Evolutionary conservation across 2,797 vertebrate species (phyloP).

Genomic region (Sebastes iracundus): DNA sequence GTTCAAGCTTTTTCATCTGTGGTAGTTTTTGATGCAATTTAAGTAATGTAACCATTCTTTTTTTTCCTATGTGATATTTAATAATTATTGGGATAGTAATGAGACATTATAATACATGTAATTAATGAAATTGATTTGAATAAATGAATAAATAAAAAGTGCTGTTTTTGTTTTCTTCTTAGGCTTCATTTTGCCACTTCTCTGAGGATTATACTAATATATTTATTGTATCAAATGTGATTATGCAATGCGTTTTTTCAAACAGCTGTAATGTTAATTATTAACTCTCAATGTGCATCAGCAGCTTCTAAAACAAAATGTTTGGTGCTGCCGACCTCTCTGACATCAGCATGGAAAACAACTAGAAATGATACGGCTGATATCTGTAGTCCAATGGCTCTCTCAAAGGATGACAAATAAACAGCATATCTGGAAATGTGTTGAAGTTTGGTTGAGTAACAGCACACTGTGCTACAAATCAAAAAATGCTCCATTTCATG

Average conservation of each 20-base stretch:
- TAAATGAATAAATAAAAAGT: constrained; percentile 27
- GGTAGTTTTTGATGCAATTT: constrained; percentile 66
- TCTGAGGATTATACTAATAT: neutral
- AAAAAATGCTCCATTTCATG: neutral
- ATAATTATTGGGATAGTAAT: constrained; percentile 77
- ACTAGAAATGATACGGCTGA: neutral
- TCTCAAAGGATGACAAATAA: neutral
- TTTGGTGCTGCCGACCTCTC: neutral
- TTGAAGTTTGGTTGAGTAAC: neutral
- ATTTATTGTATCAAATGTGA: neutral
- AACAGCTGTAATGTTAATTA: neutral
- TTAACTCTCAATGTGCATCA: neutral
- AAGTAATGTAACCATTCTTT: constrained; percentile 68
- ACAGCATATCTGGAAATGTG: neutral
- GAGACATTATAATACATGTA: constrained; percentile 74
- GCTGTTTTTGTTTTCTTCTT: neutral
- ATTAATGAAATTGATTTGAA: constrained; percentile 77
- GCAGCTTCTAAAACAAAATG: neutral
- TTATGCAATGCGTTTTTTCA: neutral
- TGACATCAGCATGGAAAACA: neutral
- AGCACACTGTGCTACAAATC: neutral
- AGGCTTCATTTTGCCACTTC: neutral
- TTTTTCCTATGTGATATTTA: constrained; percentile 77
- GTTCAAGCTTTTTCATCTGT: constrained; percentile 65
- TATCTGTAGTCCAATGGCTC: neutral